A percentile compares a stretch with the other conserved stretches of the same genome.
phyloP scores from a whole-genome alignment of 2,888 invertebrate genomes.

The Drosophila rellima region DNA sequence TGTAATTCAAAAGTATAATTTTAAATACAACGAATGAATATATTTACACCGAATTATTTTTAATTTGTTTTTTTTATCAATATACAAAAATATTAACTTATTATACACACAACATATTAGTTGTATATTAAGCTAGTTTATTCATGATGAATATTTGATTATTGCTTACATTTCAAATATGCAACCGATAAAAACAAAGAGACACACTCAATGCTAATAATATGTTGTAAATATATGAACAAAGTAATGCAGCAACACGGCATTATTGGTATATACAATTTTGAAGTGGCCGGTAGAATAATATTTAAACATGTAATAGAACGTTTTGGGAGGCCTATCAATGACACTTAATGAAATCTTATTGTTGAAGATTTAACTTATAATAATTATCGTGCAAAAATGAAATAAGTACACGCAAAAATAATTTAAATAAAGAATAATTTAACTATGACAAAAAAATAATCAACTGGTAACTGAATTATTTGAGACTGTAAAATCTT shows the following conservation, averaged over 20 bases:
- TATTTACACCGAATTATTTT: slow-evolving; percentile 74
- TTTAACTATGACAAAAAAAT: slow-evolving; percentile 60
- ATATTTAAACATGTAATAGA: slow-evolving; percentile 49
- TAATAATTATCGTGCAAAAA: slow-evolving; percentile 68
- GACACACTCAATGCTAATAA: slow-evolving; percentile 55
- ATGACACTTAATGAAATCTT: slow-evolving; percentile 60
- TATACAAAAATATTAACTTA: slow-evolving; percentile 64
- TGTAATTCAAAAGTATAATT: slow-evolving; percentile 65
- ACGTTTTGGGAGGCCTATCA: slow-evolving; percentile 58
- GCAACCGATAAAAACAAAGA: slow-evolving; percentile 63
- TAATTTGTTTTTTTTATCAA: slow-evolving; percentile 70
- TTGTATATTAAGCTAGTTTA: slow-evolving; percentile 78
- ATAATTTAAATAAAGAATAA: slow-evolving; percentile 62
- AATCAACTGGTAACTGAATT: slow-evolving; percentile 21
- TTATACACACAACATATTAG: slow-evolving; percentile 72
- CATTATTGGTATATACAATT: slow-evolving; percentile 61
- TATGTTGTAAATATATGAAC: slow-evolving; percentile 54
- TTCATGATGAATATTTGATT: slow-evolving; percentile 75
- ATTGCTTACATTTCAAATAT: slow-evolving; percentile 79
- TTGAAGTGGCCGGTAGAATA: slow-evolving; percentile 55
- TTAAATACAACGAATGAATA: slow-evolving; percentile 84
- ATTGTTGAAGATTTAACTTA: slow-evolving; percentile 73
- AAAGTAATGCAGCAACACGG: slow-evolving; percentile 56
- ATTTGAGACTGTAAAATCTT: slow-evolving; percentile 1
- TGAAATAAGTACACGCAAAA: slow-evolving; percentile 60